Base-by-base conservation (phyloP, 1,140 invertebrate genomes). In the Drosophila carrolli region DNA sequence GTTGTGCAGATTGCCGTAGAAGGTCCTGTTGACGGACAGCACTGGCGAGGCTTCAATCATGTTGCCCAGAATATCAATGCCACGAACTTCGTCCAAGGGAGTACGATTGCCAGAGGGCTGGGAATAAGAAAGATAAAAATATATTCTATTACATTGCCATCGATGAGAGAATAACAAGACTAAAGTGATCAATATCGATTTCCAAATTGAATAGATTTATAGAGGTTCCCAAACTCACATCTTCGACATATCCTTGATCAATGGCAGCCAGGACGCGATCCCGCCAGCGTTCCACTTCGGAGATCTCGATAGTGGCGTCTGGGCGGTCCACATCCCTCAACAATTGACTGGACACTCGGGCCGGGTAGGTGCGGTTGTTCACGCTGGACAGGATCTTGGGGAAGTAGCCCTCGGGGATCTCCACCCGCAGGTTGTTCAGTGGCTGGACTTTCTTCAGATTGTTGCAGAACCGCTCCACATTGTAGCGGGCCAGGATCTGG, bases 1-100 rank as follows among this genome's bases (percentile, higher is more conserved):
- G 86, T 96, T 96, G 79, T 96, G 95, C 14, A 95, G 70, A 61
- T 94, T 93, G 48, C 95, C 95, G 75, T 96, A 96, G 32, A 94
- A 93, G 13, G 94, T 93, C 2, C 65, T 82, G 79, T 96, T 95
- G 0, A 93, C 92, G 0, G 94, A 94, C 10, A 95, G 84, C 8
- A 93, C 90, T 27, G 83, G 58, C 37, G 93, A 93, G 1, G 94
- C 90, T 85, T 96, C 95, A 5, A 96, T 70, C 70, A 96, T 93
- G 79, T 95, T 94, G 48, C 95, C 95, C 29, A 96, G 90, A 6
- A 94, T 94, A 74, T 96, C 95, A 46, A 96, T 95, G 41, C 55
- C 93, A 2, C 60, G 71, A 38, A 92, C 73, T 2, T 66, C 81
- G 40, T 85, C 86, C 43, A 92, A 47, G 1, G 84, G 76, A 38